These are phyloP conservation scores for Cecropterus lyciades DNA, from an alignment of 1,140 invertebrate genomes.

Conservation along the genomic window DNA sequence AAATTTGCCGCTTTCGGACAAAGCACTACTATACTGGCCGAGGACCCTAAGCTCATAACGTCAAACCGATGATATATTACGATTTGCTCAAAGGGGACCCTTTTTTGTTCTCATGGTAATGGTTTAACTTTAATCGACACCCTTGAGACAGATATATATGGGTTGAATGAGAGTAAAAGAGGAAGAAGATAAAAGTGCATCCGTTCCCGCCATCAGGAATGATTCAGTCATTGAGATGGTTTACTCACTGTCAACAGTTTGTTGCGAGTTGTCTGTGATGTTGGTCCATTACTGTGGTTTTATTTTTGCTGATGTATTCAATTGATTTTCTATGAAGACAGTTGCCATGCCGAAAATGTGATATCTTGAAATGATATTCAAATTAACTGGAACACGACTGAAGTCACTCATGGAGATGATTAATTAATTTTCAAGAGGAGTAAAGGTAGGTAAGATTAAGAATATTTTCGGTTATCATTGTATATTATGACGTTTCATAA, in stretches of 20 bases:
- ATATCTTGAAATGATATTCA: too few relatives aligned
- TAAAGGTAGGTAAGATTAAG: too few relatives aligned
- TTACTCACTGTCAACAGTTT: constrained; percentile 76
- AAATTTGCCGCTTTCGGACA: constrained; percentile 73
- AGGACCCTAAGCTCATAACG: constrained; percentile 74
- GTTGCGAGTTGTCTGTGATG: constrained; percentile 58
- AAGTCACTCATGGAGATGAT: too few relatives aligned
- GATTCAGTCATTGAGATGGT: constrained; percentile 74
- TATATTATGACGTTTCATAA: too few relatives aligned
- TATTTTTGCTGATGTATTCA: too few relatives aligned
- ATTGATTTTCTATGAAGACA: too few relatives aligned
- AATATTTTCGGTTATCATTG: too few relatives aligned
- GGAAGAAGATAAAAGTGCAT: constrained; percentile 57
- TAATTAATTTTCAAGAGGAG: too few relatives aligned
- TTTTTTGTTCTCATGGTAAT: constrained; percentile 83
- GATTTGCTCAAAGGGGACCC: constrained; percentile 82
- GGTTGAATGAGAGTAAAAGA: constrained; percentile 39
- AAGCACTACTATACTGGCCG: constrained; percentile 59
- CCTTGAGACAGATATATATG: constrained; percentile 47
- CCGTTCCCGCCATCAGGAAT: constrained; percentile 75
- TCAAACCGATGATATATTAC: constrained; percentile 83
- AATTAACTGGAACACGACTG: too few relatives aligned
- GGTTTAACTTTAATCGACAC: constrained; percentile 79
- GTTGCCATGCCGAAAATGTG: too few relatives aligned
- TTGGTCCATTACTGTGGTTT: constrained; percentile 37